Evolutionary conservation across 2,888 invertebrate species (phyloP), one percentile per base, ranked within the genome.

Genomic region (Laothoe populi): DNA sequence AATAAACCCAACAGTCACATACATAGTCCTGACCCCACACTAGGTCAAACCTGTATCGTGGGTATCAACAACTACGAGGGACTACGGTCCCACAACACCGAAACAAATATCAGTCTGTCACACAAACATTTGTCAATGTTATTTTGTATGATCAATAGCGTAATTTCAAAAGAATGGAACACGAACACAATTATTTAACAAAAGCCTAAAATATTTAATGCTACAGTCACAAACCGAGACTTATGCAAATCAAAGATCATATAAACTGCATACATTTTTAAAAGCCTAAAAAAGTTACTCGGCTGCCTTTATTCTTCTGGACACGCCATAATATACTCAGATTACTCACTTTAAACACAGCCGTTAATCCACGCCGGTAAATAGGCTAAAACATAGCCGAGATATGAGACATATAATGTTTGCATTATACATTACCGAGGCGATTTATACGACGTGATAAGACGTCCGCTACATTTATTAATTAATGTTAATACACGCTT

Each of bases 391-490:
- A 83, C 84, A 84, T 81, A 69, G 71, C 71, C 71, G 74, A 83
- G 86, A 86, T 87, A 86, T 83, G 85, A 83, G 83, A 80, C 82
- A 78, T 72, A 64, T 57, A 72, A 73, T 78, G 77, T 81, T 76
- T 88, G 88, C 82, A 89, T 88, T 82, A 86, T 83, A 81, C 82
- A 89, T 83, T 80, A 73, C 69, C 74, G 66, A 63, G 31, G 72
- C 74, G 78, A 82, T 85, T 82, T 83, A 83, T 83, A 76, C 74
- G 66, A 61, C 68, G 66, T 65, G 71, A 73, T 75, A 74, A 66
- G 63, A 70, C 70, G 66, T 66, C 57, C 71, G 63, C 69, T 70
- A 73, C 70, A 69, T 49, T 49, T 46, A 49, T 31, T 49, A 49
- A 49, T 49, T 49, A 49, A 49, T n/a, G 16, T 16, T 26, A 26